Base-by-base conservation (phyloP, 2,797 vertebrate species). In the Propithecus perrieri region DNA sequence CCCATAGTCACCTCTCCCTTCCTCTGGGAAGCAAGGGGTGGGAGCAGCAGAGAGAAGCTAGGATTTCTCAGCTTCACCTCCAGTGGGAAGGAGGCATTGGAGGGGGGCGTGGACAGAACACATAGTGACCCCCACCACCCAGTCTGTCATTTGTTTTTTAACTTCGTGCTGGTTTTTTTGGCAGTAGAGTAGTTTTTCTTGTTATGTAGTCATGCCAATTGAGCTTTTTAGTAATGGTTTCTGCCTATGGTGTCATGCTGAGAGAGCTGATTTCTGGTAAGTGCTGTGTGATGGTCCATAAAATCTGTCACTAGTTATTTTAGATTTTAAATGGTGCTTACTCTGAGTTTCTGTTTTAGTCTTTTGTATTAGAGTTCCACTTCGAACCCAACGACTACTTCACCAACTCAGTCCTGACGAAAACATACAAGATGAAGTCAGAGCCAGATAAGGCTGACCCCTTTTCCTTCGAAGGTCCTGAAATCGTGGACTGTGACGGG, bases 381-480 rank as follows among this genome's bases (percentile, higher is more conserved):
- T 99, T 99, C 57, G 99, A 99, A 97, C 98, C 99, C 93, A 99
- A 99, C 79, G 99, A 99, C 96, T 99, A 99, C 99, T 99, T 99
- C 90, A 99, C 99, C 98, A 99, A 99, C 94, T 97, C 99, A 48
- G 97, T 99, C 92, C 99, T 99, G 98, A 99, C 99, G 59, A 99
- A 99, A 98, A 99, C 99, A 2, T 99, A 99, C 99, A 99, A 99
- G 99, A 99, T 99, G 99, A 99, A 99, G 98, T 99, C 99, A 0
- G 99, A 99, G 97, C 99, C 99, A 4, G 99, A 99, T 65, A 97
- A 99, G 43, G 97, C 98, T 0, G 99, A 99, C n/a, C 99, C 99
- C 0, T 99, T 99, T 97, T 99, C 99, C 20, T 99, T 99, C 30
- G 99, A 99, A 98, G 99, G 99, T 15, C 99, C 99, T 69, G 99